Base-by-base conservation (phyloP, 1,140 invertebrate species). In the Carposina sasakii region DNA sequence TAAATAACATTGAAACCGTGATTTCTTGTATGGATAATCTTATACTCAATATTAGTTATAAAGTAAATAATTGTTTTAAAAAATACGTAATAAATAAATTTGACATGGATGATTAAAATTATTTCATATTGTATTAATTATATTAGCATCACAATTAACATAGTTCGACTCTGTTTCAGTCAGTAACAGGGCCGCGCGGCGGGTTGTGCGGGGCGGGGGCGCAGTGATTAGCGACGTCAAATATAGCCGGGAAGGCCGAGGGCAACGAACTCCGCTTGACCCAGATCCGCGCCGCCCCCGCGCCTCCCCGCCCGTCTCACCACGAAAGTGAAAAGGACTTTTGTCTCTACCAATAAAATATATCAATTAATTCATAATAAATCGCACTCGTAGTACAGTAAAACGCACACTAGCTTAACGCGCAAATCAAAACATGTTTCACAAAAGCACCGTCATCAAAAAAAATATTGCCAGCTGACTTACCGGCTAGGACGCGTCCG, bases 401-500 rank as follows among this genome's bases (percentile, higher is more conserved):
- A 53, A 43, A 46, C 26, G 28, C 31, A 12, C 42, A 24, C 16
- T 23, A 41, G 10, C 8, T 39, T 28, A 21, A 33, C 24, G 44
- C 19, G 31, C 44, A 36, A n/a, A 34, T 30, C n/a, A n/a, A n/a
- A n/a, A n/a, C n/a, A n/a, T n/a, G n/a, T n/a, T n/a, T n/a, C n/a
- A n/a, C n/a, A n/a, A n/a, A n/a, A n/a, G n/a, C n/a, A n/a, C n/a
- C n/a, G n/a, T n/a, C n/a, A n/a, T n/a, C n/a, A n/a, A n/a, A n/a
- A n/a, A n/a, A n/a, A n/a, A n/a, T n/a, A 46, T 8, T 34, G 50
- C 51, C 56, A 62, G 61, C 55, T 67, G 61, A 17, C 71, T 79
- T 76, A 89, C 88, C 88, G 86, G 87, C 88, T 45, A 89, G 69
- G 22, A 88, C 87, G 61, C 86, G 70, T 56, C 87, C 88, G 42